These are phyloP conservation scores for Psettodes erumei DNA, from an alignment of 2,113 vertebrate genomes.

Conservation along the genomic window DNA sequence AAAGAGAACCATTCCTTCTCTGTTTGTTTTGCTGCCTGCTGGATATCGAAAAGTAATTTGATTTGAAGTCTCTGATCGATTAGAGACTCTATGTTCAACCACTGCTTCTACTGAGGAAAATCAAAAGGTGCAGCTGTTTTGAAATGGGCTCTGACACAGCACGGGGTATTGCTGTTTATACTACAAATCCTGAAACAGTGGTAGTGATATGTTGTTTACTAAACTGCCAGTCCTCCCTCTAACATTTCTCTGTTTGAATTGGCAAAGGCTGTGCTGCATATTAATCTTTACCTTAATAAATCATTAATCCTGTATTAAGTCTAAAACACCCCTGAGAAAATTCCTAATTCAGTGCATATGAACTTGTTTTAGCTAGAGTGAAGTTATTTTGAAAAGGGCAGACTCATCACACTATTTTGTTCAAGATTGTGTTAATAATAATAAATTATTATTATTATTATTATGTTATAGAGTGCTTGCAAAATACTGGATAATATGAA, in stretches of 20 bases:
- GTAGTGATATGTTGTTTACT: slow-evolving; percentile 7
- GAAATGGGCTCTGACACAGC: slow-evolving; percentile 18
- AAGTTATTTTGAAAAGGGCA: slow-evolving; percentile 16
- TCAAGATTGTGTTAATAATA: not conserved
- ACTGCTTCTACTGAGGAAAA: not conserved
- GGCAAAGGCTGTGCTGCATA: slow-evolving; percentile 41
- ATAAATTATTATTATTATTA: not conserved
- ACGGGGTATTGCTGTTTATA: not conserved
- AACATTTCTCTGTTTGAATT: slow-evolving; percentile 14
- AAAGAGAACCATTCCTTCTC: slow-evolving; percentile 18
- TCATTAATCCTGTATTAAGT: slow-evolving; percentile 44
- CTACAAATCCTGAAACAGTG: not conserved
- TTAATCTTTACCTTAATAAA: slow-evolving; percentile 47
- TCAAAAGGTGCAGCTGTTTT: slow-evolving; percentile 24
- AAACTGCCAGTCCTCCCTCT: slow-evolving; percentile 7
- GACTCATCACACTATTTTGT: not conserved
- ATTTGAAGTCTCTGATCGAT: slow-evolving; percentile 51
- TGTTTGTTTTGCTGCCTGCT: slow-evolving; percentile 40
- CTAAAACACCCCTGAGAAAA: slow-evolving; percentile 30
- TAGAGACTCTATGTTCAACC: slow-evolving; percentile 6
- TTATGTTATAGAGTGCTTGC: too few relatives aligned
- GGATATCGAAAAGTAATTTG: slow-evolving; percentile 60
- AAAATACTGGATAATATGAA: not conserved
- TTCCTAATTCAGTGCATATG: not conserved
- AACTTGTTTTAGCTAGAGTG: slow-evolving; percentile 17